Conservation (phyloP, 1,140 invertebrate species). For the Nephotettix cincticeps region DNA sequence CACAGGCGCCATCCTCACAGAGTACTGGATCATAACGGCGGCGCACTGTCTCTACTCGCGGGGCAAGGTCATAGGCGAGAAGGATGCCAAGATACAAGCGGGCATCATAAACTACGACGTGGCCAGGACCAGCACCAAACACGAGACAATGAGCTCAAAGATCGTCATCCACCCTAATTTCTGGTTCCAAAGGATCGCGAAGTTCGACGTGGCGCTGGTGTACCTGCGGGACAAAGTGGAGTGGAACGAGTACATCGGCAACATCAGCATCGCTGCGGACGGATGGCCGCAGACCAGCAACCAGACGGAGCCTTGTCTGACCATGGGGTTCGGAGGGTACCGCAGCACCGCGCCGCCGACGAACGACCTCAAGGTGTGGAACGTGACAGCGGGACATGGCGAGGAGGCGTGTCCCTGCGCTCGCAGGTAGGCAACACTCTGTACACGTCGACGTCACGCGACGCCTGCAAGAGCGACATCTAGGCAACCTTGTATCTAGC, state of each 20-base stretch:
- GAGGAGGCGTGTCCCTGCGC: background rate
- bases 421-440: too few species aligned
- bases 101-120: background rate
- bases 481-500: too few species aligned
- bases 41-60: background rate
- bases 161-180: background rate
- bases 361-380: background rate
- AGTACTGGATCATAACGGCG: conserved; percentile 3
- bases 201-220: conserved; percentile 10
- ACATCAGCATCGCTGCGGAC: background rate
- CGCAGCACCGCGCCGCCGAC: background rate
- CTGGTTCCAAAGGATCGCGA: background rate
- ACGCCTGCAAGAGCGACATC: too few species aligned
- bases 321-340: conserved; percentile 5
- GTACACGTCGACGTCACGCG: too few species aligned
- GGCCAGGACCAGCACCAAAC: background rate
- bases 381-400: background rate
- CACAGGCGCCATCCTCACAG: background rate
- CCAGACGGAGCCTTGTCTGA: background rate
- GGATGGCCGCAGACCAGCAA: background rate
- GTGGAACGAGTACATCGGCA: background rate
- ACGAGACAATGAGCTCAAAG: background rate
- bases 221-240: background rate
- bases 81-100: background rate
- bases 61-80: background rate